These are phyloP conservation scores for Acridotheres tristis DNA, from an alignment of 2,797 vertebrate genomes.

Conservation along the genomic window DNA sequence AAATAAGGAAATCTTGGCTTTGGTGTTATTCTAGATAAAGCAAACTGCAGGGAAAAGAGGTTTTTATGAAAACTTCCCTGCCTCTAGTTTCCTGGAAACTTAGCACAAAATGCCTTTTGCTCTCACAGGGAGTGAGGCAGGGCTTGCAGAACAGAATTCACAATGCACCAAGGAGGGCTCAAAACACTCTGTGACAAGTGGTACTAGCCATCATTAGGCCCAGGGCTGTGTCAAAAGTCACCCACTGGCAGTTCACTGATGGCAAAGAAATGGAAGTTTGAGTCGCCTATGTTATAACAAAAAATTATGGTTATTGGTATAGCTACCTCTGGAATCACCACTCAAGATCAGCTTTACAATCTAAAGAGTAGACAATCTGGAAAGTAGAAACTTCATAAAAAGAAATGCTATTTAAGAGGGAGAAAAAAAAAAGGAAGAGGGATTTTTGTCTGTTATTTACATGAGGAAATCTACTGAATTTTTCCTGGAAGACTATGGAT, in stretches of 20 bases:
- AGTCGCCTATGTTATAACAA: background rate
- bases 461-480: background rate
- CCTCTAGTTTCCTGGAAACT: background rate
- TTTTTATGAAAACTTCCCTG: background rate
- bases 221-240: background rate
- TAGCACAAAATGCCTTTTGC: background rate
- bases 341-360: background rate
- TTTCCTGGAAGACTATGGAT: background rate
- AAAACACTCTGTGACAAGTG: background rate
- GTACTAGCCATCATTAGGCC: background rate
- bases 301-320: background rate
- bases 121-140: background rate
- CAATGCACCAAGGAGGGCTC: background rate
- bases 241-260: background rate
- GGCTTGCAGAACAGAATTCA: background rate
- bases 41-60: background rate
- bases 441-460: background rate
- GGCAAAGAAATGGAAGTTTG: background rate
- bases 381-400: background rate
- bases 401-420: background rate
- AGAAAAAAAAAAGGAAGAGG: background rate
- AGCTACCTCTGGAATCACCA: background rate
- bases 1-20: background rate
- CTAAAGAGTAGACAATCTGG: background rate
- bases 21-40: background rate